phyloP scores from a whole-genome alignment of 2,797 vertebrate species.

The Hoplostethus mediterraneus region DNA sequence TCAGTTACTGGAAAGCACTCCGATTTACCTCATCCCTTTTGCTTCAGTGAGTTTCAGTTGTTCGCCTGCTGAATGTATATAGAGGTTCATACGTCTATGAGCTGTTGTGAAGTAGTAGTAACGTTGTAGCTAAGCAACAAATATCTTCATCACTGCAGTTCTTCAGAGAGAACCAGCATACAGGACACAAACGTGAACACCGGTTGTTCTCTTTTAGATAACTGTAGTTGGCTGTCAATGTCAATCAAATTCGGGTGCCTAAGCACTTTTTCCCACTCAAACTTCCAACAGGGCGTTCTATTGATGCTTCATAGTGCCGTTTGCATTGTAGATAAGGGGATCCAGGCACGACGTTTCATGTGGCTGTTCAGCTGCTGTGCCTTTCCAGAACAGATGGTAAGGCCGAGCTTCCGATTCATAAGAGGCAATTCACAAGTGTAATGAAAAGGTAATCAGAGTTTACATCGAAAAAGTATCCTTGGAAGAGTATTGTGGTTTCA shows the following conservation, averaged over 20 bases:
- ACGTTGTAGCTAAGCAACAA: background rate
- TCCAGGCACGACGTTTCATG: background rate
- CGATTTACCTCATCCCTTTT: background rate
- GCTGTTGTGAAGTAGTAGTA: no score
- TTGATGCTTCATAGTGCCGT: background rate
- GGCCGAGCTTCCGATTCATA: background rate
- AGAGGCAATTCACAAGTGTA: background rate
- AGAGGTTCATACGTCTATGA: no score
- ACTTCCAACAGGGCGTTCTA: background rate
- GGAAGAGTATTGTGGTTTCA: background rate
- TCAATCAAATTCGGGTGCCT: background rate
- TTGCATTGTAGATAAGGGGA: background rate
- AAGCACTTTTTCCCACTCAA: no score
- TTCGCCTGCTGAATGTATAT: no score
- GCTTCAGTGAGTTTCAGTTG: background rate
- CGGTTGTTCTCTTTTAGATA: no score
- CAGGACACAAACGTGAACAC: no score
- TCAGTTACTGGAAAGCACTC: background rate
- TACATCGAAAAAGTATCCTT: background rate
- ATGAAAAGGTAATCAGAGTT: background rate
- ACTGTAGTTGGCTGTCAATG: background rate
- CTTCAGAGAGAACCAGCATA: no score
- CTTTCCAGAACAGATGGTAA: background rate
- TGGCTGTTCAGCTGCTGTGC: background rate
- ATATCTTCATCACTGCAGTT: background rate